These are phyloP conservation scores for Euproctis similis DNA, from an alignment of 2,888 invertebrate genomes.

Conservation along the genomic window DNA sequence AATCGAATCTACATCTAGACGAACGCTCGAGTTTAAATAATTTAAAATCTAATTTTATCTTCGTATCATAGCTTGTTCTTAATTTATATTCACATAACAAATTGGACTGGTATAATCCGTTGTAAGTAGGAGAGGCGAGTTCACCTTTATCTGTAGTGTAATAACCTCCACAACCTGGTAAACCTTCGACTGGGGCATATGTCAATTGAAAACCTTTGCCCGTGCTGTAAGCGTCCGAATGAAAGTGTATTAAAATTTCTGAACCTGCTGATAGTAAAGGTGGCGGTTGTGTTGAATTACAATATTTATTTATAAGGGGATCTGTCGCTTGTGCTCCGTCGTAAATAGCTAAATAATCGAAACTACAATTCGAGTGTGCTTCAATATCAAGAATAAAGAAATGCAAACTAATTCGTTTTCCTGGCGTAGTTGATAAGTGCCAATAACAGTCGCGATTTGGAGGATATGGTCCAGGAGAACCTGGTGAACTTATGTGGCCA, in stretches of 20 bases:
- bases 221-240: conserved; percentile 81
- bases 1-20: conserved; percentile 78
- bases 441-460: conserved; percentile 89
- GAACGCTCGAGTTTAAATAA: conserved; percentile 80
- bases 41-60: conserved; percentile 79
- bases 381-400: conserved; percentile 88
- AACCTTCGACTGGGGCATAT: conserved; percentile 81
- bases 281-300: conserved; percentile 83
- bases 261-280: conserved; percentile 82
- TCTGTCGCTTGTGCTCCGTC: conserved; percentile 69
- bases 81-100: conserved; percentile 89
- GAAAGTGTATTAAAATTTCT: conserved; percentile 82
- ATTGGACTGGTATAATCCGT: conserved; percentile 73
- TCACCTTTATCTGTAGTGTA: conserved; percentile 79
- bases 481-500: conserved; percentile 89
- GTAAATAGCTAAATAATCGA: conserved; percentile 83
- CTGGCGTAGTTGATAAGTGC: conserved; percentile 79
- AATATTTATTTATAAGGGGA: conserved; percentile 79
- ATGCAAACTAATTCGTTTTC: conserved; percentile 86
- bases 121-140: conserved; percentile 78
- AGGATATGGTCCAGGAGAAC: conserved; percentile 92
- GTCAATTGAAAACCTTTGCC: conserved; percentile 92
- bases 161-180: conserved; percentile 89
- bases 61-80: conserved; percentile 76
- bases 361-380: conserved; percentile 81